Percentiles rank a stretch among this genome's conserved stretches.
These are phyloP conservation scores for Ceratoteleas bidentatus DNA, from an alignment of 1,140 invertebrate genomes.

Conservation along the genomic window DNA sequence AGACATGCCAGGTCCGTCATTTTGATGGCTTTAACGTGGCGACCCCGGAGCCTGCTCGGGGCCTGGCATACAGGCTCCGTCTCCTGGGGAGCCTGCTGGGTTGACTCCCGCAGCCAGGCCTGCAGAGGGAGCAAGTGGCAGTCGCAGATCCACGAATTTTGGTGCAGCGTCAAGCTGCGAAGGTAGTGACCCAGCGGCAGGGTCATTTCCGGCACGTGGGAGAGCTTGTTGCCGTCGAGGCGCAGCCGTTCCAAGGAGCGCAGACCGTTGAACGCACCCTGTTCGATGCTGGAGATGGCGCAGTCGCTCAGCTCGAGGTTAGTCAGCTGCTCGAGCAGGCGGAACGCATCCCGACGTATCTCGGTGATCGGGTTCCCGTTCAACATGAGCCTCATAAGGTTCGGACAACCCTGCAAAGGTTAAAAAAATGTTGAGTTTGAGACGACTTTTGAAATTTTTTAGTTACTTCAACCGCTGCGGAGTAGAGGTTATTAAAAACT, in stretches of 20 bases:
- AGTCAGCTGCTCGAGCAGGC: constrained; percentile 87
- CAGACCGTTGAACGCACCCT: constrained; percentile 90
- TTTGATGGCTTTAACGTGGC: constrained; percentile 86
- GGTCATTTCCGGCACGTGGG: constrained; percentile 81
- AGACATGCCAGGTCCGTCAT: constrained; percentile 90
- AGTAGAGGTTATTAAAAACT: no score
- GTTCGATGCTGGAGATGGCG: constrained; percentile 88
- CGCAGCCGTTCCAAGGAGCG: constrained; percentile 91
- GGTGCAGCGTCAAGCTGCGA: constrained; percentile 89
- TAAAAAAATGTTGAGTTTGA: constrained; percentile 61
- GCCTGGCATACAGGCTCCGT: constrained; percentile 87
- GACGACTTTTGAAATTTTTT: no score
- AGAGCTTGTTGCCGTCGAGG: constrained; percentile 80
- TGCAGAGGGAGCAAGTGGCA: constrained; percentile 89
- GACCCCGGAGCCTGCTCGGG: constrained; percentile 85
- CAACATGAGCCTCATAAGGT: constrained; percentile 90
- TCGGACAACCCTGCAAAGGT: constrained; percentile 83
- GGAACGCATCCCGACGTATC: constrained; percentile 88
- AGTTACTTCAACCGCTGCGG: no score
- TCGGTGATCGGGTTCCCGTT: constrained; percentile 90
- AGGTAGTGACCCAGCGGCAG: constrained; percentile 85
- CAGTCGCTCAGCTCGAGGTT: constrained; percentile 91
- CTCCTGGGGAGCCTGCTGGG: constrained; percentile 81
- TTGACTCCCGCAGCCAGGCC: constrained; percentile 88
- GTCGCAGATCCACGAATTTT: constrained; percentile 94